These are phyloP conservation scores for Lepilemur septentrionalis DNA, from an alignment of 2,797 vertebrate species.

Conservation along the genomic window DNA sequence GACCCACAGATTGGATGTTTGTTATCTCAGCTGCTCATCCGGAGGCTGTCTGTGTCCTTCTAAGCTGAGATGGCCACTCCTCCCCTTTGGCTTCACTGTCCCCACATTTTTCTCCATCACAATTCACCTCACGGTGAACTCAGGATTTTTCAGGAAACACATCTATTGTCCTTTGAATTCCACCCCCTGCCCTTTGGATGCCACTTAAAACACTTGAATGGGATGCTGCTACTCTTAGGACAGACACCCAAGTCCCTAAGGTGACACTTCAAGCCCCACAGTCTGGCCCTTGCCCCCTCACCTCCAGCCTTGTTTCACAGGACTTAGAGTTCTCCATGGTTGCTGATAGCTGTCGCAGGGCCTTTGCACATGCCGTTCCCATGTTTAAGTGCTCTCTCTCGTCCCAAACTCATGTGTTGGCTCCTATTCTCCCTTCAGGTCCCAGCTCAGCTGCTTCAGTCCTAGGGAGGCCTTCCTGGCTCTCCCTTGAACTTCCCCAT, in stretches of 20 bases:
- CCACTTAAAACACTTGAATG: background rate
- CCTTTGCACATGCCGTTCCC: background rate
- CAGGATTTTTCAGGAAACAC: background rate
- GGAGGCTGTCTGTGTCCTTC: background rate
- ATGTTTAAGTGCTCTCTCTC: background rate
- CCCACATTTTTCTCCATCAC: background rate
- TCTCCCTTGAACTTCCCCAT: background rate
- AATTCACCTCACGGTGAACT: background rate
- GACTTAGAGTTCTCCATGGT: background rate
- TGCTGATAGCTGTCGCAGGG: background rate
- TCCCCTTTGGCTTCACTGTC: background rate
- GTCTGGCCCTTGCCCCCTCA: background rate
- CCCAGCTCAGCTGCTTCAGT: background rate
- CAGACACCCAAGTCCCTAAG: background rate
- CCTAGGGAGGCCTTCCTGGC: background rate
- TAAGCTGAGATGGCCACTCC: background rate
- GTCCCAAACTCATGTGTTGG: background rate
- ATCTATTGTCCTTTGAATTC: background rate
- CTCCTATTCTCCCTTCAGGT: background rate
- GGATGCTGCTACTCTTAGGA: background rate
- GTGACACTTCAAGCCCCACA: background rate
- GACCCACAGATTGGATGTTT: fast-evolving
- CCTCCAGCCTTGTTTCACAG: background rate
- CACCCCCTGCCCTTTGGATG: background rate
- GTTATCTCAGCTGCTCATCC: fast-evolving